Percentiles rank a stretch among this genome's conserved stretches.
phyloP scores from a whole-genome alignment of 37 sponge, comb jelly and placozoan species.

The Chondrilla cf. caribensis region DNA sequence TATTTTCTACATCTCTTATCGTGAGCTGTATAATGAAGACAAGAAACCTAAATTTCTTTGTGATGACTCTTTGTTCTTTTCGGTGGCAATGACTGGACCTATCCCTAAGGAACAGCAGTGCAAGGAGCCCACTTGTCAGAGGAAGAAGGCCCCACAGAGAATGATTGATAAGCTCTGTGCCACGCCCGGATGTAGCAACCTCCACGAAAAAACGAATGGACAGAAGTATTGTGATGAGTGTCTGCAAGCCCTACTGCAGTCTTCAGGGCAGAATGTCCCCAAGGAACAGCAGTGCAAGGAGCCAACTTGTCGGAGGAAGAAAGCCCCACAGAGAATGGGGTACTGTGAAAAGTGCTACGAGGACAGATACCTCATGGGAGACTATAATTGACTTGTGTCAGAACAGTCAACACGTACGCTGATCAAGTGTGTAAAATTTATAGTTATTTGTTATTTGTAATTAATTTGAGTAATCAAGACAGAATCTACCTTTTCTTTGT shows the following conservation, averaged over 20 bases:
- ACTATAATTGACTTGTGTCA: no score
- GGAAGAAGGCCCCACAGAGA: background rate
- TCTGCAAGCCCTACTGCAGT: background rate
- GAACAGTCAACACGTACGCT: no score
- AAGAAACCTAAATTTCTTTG: no score
- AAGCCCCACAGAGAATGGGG: background rate
- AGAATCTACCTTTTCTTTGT: no score
- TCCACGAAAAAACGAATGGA: no score
- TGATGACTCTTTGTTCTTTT: no score
- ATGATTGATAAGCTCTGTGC: background rate
- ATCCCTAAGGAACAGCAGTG: background rate
- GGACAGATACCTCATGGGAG: background rate
- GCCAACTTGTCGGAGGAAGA: background rate
- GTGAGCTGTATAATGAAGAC: no score
- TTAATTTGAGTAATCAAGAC: no score
- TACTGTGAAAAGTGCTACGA: slow-evolving; percentile 21
- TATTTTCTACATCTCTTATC: no score
- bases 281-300: background rate
- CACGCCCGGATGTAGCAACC: background rate
- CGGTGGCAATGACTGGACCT: no score
- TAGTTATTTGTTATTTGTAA: no score
- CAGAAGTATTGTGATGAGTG: background rate
- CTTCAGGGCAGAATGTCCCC: background rate
- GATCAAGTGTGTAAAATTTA: no score
- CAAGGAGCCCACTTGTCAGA: background rate